Conservation (phyloP, 2,113 vertebrate genomes). For the Hymenochirus boettgeri region DNA sequence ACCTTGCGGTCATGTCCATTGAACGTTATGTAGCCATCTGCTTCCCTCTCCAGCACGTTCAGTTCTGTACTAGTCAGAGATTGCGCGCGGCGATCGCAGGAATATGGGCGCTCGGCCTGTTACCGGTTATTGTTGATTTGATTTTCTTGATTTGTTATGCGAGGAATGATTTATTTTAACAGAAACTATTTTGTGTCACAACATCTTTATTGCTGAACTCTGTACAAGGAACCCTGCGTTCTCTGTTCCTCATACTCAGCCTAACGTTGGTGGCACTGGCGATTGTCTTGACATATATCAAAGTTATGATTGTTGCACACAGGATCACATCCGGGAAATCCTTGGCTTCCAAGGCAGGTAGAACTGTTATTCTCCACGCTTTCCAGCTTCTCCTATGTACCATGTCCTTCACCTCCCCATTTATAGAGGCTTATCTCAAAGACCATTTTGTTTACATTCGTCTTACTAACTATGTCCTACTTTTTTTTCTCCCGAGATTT, state of each 20-base stretch:
- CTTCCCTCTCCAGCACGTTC: neutral
- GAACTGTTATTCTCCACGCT: no score
- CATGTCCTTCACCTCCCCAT: neutral
- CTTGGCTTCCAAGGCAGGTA: neutral
- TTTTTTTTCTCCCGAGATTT: neutral
- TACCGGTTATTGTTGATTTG: neutral
- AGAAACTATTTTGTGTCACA: neutral
- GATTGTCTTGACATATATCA: neutral
- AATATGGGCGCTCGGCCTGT: neutral
- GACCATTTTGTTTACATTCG: neutral
- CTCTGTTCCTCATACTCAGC: neutral
- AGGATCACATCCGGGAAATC: neutral
- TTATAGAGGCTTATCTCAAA: neutral
- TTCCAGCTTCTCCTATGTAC: no score
- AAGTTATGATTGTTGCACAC: neutral
- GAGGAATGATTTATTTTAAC: neutral
- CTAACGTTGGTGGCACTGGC: neutral
- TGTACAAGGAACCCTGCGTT: neutral
- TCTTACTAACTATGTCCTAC: neutral
- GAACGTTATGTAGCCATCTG: constrained; percentile 13
- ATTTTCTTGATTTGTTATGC: neutral
- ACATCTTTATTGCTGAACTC: neutral
- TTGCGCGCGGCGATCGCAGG: neutral
- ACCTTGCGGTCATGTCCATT: neutral
- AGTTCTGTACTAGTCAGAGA: neutral